Base-by-base conservation (phyloP, 2,888 invertebrate genomes). In the Molanna angustata region DNA sequence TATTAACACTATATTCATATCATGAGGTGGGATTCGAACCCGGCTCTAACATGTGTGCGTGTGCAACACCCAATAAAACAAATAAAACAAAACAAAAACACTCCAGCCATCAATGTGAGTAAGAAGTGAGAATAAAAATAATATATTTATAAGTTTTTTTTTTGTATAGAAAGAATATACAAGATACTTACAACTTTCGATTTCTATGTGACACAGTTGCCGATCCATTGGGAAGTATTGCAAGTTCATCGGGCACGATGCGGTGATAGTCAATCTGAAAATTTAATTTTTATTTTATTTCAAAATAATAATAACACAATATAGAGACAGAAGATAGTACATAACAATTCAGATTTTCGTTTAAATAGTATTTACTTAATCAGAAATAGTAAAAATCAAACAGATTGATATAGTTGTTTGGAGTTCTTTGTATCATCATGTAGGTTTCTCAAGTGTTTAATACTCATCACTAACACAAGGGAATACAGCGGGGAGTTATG, bases 161-260 rank as follows among this genome's bases (percentile, higher is more conserved):
- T n/a, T n/a, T n/a, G 6, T 27, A 11, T 27, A 27, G 11, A 27
- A 7, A 35, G 9, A 35, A 11, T 35, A 11, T 35, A 17, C 33
- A 40, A 68, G 67, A 72, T 86, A 93, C 94, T 94, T 88, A 95
- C 95, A 95, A 83, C 94, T 94, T 84, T 95, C 94, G 66, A 95
- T 93, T 80, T 94, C 93, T 71, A 95, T 91, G 70, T 92, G 90
- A 73, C 95, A 95, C 61, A 93, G 76, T 70, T 95, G 95, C 63
- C 92, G 85, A 73, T 95, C 95, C 94, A 95, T 94, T 32, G 95
- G 95, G 72, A 94, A 95, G 73, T 94, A 94, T 70, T 94, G 92
- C 45, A 95, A 84, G 72, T 94, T 91, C 94, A 95, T 94, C 52
- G 94, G 94, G 75, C 95, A 95, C 63, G 94, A 92, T 61, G 94